phyloP scores from a whole-genome alignment of 2,888 invertebrate genomes.

The Orthosia gothica region DNA sequence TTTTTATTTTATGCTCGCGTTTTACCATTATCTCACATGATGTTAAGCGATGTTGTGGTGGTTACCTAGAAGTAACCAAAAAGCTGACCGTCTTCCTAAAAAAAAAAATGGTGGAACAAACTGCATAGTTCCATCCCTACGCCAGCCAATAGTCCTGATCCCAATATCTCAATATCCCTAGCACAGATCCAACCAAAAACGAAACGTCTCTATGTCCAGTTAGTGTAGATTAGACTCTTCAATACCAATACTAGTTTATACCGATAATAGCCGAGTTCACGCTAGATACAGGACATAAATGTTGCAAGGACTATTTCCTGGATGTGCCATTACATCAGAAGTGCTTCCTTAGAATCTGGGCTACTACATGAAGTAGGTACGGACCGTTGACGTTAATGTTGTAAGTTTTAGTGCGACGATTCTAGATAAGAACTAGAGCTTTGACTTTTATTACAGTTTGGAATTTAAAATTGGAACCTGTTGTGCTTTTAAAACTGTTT shows the following conservation, averaged over 20 bases:
- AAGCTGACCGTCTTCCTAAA: background rate
- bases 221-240: background rate
- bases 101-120: no score
- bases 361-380: background rate
- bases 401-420: constrained; percentile 9
- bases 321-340: constrained; percentile 24
- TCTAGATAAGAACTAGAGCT: constrained; percentile 10
- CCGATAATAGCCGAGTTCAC: background rate
- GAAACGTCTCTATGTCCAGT: background rate
- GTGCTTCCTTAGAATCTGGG: constrained; percentile 8
- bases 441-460: background rate
- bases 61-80: no score
- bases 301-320: constrained; percentile 16
- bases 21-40: no score
- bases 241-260: background rate
- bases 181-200: no score
- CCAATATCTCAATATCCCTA: no score
- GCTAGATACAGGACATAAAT: background rate
- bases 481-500: background rate
- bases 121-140: no score
- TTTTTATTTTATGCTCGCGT: no score
- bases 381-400: constrained; percentile 7
- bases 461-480: constrained; percentile 8
- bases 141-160: no score
- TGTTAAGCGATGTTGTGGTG: no score